Conservation (phyloP, 2,888 invertebrate genomes). For the Mythimna impura region DNA sequence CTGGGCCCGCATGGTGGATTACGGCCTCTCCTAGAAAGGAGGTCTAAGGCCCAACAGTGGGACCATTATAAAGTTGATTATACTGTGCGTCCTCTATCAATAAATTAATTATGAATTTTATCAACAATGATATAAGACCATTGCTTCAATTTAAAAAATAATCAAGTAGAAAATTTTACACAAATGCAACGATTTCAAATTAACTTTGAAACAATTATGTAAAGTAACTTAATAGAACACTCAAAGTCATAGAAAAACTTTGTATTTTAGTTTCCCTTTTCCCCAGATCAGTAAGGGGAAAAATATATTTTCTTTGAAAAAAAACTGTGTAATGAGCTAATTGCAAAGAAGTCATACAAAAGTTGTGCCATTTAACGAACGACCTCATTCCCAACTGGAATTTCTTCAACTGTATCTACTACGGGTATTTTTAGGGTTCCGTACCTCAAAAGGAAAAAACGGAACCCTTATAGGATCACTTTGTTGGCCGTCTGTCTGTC, state of each 20-base stretch:
- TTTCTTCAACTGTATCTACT: constrained; percentile 25
- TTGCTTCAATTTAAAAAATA: too few species aligned
- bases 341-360: constrained; percentile 55
- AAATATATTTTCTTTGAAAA: constrained; percentile 16
- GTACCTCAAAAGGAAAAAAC: too few species aligned
- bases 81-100: too few species aligned
- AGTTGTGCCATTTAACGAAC: constrained; percentile 45
- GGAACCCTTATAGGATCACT: too few species aligned
- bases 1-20: too few species aligned
- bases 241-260: background rate
- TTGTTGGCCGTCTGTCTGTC: too few species aligned
- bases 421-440: constrained; percentile 2
- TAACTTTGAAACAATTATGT: background rate
- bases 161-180: background rate
- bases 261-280: constrained; percentile 14
- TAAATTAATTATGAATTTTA: too few species aligned
- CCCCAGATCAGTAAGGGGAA: background rate
- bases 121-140: too few species aligned
- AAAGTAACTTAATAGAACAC: constrained; percentile 2
- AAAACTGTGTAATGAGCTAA: constrained; percentile 48
- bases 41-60: too few species aligned
- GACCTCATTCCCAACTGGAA: constrained; percentile 20
- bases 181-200: background rate
- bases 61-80: too few species aligned
- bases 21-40: too few species aligned